Evolutionary conservation across 2,113 vertebrate species (phyloP), one percentile per base, ranked within the genome.

Genomic region (Serilophus lunatus): DNA sequence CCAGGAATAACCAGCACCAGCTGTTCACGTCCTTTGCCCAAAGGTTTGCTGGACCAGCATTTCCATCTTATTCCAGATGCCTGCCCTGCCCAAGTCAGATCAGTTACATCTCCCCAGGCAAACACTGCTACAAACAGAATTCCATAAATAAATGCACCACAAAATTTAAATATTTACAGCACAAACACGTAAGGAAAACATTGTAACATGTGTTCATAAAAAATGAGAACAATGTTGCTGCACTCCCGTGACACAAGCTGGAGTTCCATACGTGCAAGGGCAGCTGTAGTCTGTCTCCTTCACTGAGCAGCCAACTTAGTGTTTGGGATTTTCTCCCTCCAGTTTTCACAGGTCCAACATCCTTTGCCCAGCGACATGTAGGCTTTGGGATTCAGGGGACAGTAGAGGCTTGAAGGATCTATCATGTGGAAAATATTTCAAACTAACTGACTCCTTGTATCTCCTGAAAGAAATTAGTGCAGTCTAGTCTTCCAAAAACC

Each of bases 331-430:
- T 59, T 63, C 36, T 79, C 40, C 42, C 36, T 57, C 24, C 17
- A 12, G 16, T 31, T 45, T 50, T 50, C 59, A 44, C 10, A 10
- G 28, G 28, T 76, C 26, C 59, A 42, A 7, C 33, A 57, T 6
- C 64, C 47, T 13, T 3, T 13, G 10, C 49, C 35, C 59, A 38
- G 29, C 0, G 0, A 31, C 44, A 36, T 1, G 1, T 0, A 3
- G 40, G 33, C 17, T 68, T 60, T 47, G 45, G 59, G 44, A 44
- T 12, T 36, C 18, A 9, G 49, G 57, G 31, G 4, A 8, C 0
- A 23, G 47, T 1, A 36, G 28, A 49, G 18, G 36, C 42, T 26
- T 53, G 31, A 90, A 53, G 82, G 40, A 78, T 84, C 54, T n/a
- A 16, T 5, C 14, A 19, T 1, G 3, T 22, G 25, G n/a, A 29